phyloP scores from a whole-genome alignment of 1,140 invertebrate genomes.

The Thalassaphorura encarpata region DNA sequence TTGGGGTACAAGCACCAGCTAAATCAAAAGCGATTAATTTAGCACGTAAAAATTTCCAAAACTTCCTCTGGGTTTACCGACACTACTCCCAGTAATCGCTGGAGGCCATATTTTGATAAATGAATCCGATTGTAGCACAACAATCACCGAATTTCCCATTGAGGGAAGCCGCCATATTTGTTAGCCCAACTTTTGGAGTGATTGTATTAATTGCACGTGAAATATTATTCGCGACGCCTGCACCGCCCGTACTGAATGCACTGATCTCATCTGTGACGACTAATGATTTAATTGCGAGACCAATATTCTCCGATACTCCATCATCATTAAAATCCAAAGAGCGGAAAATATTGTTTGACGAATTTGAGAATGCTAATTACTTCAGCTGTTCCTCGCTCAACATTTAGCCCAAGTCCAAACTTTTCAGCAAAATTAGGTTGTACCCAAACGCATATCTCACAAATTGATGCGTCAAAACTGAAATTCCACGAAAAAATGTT shows the following conservation, averaged over 20 bases:
- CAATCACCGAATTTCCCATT: conserved; percentile 7
- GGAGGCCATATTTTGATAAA: conserved; percentile 22
- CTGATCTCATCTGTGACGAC: background rate
- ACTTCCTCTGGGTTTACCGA: conserved; percentile 4
- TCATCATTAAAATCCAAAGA: conserved; percentile 17
- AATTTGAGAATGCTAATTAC: conserved; percentile 4
- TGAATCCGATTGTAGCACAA: conserved; percentile 9
- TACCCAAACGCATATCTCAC: conserved; percentile 16
- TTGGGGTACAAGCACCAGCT: background rate
- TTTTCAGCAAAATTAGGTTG: conserved; percentile 20
- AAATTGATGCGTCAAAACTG: background rate
- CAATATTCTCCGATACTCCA: conserved; percentile 10
- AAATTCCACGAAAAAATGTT: background rate
- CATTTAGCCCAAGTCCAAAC: conserved; percentile 7
- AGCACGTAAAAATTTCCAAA: background rate
- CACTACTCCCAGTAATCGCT: background rate
- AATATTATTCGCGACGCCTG: background rate
- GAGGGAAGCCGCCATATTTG: background rate
- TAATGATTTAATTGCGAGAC: conserved; percentile 4
- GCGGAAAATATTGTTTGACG: conserved; percentile 10
- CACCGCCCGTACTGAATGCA: background rate
- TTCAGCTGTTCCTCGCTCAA: conserved; percentile 3
- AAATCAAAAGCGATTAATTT: background rate
- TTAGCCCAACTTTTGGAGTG: background rate
- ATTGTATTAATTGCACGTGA: background rate